Evolutionary conservation across 2,888 invertebrate genomes (phyloP).

Genomic region (Coleophora flavipennella): DNA sequence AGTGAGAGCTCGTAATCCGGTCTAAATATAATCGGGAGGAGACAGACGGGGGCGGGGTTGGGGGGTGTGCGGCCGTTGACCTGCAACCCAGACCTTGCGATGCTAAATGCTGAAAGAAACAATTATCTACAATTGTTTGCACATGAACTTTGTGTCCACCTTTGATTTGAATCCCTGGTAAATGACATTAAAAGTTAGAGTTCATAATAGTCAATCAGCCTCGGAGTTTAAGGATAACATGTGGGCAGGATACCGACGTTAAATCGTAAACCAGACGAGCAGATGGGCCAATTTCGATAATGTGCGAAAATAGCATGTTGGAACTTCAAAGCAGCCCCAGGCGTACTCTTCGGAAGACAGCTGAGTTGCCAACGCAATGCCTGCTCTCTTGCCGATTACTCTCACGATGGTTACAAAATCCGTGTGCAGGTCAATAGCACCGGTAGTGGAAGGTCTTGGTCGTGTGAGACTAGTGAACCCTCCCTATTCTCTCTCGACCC

Average conservation of each 20-base stretch:
- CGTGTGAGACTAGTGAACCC: conserved; percentile 23
- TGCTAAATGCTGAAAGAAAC: conserved; percentile 46
- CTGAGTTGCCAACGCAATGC: background rate
- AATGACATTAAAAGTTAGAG: background rate
- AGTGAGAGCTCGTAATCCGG: conserved; percentile 56
- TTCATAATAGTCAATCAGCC: too few species aligned
- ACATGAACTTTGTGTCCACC: conserved; percentile 19
- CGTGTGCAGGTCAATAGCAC: conserved; percentile 49
- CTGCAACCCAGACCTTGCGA: conserved; percentile 63
- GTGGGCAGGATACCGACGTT: conserved; percentile 12
- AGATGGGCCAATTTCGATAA: conserved; percentile 40
- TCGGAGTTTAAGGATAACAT: background rate
- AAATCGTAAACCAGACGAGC: conserved; percentile 9
- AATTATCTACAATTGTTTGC: conserved; percentile 33
- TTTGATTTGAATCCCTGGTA: background rate
- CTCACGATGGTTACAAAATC: conserved; percentile 27
- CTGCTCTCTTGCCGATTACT: conserved; percentile 15
- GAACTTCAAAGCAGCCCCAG: background rate
- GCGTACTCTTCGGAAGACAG: background rate
- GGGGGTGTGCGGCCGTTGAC: conserved; percentile 43
- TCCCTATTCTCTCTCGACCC: conserved; percentile 19
- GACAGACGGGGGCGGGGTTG: conserved; percentile 34
- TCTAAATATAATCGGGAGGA: conserved; percentile 60
- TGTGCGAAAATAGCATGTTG: conserved; percentile 17
- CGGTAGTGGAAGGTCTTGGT: conserved; percentile 50